Base-by-base conservation (phyloP, 2,797 vertebrate species). In the Tenualosa ilisha region DNA sequence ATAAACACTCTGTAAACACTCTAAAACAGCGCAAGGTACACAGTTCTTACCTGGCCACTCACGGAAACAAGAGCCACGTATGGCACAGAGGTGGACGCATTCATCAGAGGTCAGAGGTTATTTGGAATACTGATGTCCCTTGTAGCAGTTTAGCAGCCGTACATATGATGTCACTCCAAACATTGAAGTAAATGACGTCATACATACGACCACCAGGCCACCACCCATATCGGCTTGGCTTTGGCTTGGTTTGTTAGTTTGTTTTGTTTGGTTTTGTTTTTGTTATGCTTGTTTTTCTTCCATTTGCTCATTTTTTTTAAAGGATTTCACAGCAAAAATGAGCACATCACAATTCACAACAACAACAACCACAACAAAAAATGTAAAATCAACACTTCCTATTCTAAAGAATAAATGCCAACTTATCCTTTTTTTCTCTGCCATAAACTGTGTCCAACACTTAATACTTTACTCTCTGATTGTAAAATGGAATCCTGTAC, bases 91-190 rank as follows among this genome's bases (percentile, higher is more conserved):
- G 37, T 22, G 40, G 37, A 79, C 72, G 15, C 15, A 79, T 22
- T 22, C 72, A 37, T 79, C 72, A 43, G 72, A 75, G 37, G 13
- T 54, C 68, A 43, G 31, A 75, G 72, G 37, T 46, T 46, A 24
- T 22, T 7, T 22, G 72, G 72, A 79, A 43, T 85, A 89, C 83
- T 87, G 97, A 96, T 90, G 97, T 96, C 93, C 92, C 92, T 93
- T 96, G 97, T 95, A 96, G 97, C 97, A 97, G 97, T 97, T 98
- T 98, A 98, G 97, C 96, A 96, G 96, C 96, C 96, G 96, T 97
- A 98, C 96, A 98, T 97, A 97, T 98, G 97, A 97, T 97, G 97
- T 98, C 97, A 99, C 97, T 98, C 96, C 96, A 97, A 96, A 94
- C 94, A 95, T 92, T 95, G 95, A 96, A 98, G 97, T 96, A 98